phyloP scores from a whole-genome alignment of 2,113 vertebrate genomes.

The Mobula birostris region DNA sequence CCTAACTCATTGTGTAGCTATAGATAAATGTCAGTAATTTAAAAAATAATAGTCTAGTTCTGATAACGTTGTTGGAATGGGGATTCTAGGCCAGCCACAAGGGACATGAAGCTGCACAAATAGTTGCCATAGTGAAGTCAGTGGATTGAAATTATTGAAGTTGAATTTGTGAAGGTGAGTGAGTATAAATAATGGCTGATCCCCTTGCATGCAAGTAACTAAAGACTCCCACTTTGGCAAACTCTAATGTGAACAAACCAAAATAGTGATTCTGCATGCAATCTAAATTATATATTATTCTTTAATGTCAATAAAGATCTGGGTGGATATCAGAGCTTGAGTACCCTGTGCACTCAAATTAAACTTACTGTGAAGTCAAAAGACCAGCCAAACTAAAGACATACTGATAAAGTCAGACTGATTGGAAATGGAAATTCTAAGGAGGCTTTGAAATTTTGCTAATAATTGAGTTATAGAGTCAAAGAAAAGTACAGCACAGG shows the following conservation, averaged over 20 bases:
- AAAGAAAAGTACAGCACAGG: too few relatives aligned
- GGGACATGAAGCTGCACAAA: neutral
- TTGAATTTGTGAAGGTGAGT: too few relatives aligned
- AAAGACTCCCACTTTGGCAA: neutral
- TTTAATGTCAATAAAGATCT: neutral
- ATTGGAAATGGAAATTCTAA: neutral
- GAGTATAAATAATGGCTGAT: too few relatives aligned
- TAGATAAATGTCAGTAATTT: neutral
- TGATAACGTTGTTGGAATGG: neutral
- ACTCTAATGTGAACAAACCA: neutral
- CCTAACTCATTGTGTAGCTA: too few relatives aligned
- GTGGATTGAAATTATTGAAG: too few relatives aligned
- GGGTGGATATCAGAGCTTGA: neutral
- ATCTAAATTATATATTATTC: neutral
- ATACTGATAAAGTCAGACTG: neutral
- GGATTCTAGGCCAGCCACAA: neutral
- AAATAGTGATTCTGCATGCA: neutral
- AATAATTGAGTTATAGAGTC: too few relatives aligned
- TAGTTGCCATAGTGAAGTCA: neutral
- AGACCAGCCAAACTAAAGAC: neutral
- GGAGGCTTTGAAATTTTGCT: neutral
- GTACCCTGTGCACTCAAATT: neutral
- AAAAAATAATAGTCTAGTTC: neutral
- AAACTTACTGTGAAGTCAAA: neutral
- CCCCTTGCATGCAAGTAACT: too few relatives aligned